These are phyloP conservation scores for Macquaria ambigua DNA, from an alignment of 2,113 vertebrate species.

Conservation along the genomic window DNA sequence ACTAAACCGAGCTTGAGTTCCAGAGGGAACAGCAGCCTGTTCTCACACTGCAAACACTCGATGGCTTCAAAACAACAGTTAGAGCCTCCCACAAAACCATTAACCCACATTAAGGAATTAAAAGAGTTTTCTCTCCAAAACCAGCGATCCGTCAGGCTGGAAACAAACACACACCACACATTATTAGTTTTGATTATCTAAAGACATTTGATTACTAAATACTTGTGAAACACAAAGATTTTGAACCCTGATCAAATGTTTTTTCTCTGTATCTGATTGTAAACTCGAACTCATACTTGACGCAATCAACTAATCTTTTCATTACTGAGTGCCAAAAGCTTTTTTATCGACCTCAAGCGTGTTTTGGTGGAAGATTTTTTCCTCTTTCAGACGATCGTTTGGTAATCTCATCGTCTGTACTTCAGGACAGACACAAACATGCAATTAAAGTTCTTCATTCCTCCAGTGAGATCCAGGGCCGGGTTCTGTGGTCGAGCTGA, in stretches of 20 bases:
- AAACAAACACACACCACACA: not conserved
- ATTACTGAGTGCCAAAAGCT: not conserved
- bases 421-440: constrained; percentile 57
- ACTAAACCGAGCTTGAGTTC: not conserved
- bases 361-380: not conserved
- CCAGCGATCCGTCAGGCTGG: not conserved
- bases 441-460: constrained; percentile 57
- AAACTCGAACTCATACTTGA: too few relatives aligned
- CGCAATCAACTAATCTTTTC: not conserved
- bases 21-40: not conserved
- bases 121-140: not conserved
- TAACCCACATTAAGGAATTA: constrained; percentile 31
- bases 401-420: constrained; percentile 26
- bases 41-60: not conserved
- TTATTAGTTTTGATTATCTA: not conserved
- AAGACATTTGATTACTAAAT: not conserved
- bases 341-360: too few relatives aligned
- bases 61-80: not conserved
- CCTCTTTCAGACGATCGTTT: constrained; percentile 1
- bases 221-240: too few relatives aligned
- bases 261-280: too few relatives aligned
- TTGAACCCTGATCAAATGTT: not conserved
- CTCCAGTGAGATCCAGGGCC: constrained; percentile 37
- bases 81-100: constrained; percentile 6
- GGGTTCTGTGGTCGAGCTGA: constrained; percentile 37